Evolutionary conservation across 2,888 invertebrate species (phyloP).

Genomic region (Protonemura montana): DNA sequence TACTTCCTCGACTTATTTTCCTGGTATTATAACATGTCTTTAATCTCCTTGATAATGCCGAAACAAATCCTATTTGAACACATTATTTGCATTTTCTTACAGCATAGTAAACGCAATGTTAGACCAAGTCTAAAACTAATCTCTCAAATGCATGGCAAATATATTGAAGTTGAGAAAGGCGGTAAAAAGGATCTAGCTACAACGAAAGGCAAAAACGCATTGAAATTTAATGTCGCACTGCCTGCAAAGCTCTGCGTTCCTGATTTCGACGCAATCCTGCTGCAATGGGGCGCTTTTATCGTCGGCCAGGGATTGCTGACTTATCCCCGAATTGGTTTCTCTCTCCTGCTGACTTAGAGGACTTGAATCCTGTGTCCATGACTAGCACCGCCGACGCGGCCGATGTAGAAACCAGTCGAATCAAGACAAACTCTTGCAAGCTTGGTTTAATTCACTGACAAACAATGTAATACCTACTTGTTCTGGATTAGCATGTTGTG

Average conservation of each 20-base stretch:
- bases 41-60: no score
- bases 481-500: neutral
- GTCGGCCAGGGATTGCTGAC: neutral
- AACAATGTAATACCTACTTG: neutral
- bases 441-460: neutral
- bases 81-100: no score
- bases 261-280: conserved; percentile 7
- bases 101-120: no score
- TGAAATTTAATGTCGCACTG: neutral
- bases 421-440: neutral
- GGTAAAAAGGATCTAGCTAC: no score
- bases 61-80: no score
- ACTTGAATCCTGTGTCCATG: neutral
- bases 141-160: no score
- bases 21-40: no score
- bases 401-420: neutral
- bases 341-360: conserved; percentile 4
- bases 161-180: no score
- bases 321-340: conserved; percentile 12
- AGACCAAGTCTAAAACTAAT: no score
- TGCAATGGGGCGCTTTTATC: conserved; percentile 5
- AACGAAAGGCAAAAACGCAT: neutral
- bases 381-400: neutral
- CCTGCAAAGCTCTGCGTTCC: neutral
- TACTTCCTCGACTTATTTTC: no score